phyloP scores from a whole-genome alignment of 2,113 vertebrate genomes.

The Pyxicephalus adspersus region DNA sequence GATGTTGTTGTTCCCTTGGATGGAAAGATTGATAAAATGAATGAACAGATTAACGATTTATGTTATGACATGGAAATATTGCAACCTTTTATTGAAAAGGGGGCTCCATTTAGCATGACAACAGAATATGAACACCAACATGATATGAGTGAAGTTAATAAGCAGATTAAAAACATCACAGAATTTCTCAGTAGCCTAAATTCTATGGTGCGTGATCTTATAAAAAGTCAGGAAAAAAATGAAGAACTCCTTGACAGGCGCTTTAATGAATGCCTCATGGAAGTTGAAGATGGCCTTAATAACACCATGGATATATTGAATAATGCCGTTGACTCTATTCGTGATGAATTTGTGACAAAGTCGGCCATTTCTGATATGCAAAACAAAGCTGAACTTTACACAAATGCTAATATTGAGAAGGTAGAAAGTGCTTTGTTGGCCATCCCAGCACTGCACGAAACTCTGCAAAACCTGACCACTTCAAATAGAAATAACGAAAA shows the following conservation, averaged over 20 bases:
- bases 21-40: conserved; percentile 74
- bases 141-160: conserved; percentile 59
- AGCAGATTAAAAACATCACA: conserved; percentile 68
- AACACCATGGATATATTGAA: conserved; percentile 77
- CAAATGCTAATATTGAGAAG: conserved; percentile 62
- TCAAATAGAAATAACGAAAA: conserved; percentile 56
- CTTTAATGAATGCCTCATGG: conserved; percentile 66
- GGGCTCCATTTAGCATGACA: conserved; percentile 63
- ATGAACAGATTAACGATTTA: conserved; percentile 76
- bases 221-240: conserved; percentile 63
- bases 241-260: conserved; percentile 64
- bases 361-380: neutral
- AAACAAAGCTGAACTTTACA: conserved; percentile 39
- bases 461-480: conserved; percentile 63
- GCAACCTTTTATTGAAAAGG: conserved; percentile 74
- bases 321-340: conserved; percentile 74
- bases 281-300: conserved; percentile 78
- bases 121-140: conserved; percentile 63
- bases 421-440: conserved; percentile 65
- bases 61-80: conserved; percentile 78
- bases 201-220: conserved; percentile 65
- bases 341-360: conserved; percentile 72
- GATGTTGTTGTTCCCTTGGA: conserved; percentile 69
- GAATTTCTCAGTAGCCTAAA: conserved; percentile 62
- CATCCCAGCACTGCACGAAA: conserved; percentile 70